Evolutionary conservation across 1,140 invertebrate species (phyloP).

Genomic region (Pachyrhynchus sulphureomaculatus): DNA sequence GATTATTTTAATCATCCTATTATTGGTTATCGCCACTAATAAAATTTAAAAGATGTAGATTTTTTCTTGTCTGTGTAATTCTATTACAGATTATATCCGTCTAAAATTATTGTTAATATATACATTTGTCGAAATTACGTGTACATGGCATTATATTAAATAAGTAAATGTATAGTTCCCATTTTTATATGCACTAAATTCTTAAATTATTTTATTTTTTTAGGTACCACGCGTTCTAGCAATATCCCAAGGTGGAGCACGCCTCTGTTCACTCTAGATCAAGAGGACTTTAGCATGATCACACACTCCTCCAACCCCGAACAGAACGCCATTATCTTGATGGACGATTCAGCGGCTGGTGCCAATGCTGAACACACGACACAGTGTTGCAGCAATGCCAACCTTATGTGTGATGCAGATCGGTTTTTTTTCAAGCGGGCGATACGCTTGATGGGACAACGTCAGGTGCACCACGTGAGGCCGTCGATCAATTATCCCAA

Average conservation of each 20-base stretch:
- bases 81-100: no score
- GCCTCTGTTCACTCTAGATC: constrained; percentile 85
- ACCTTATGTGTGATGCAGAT: constrained; percentile 49
- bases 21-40: no score
- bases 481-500: constrained; percentile 26
- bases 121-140: no score
- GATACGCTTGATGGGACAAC: constrained; percentile 42
- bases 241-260: constrained; percentile 82
- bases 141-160: no score
- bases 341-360: constrained; percentile 60
- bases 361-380: constrained; percentile 38
- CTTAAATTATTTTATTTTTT: neutral
- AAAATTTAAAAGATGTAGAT: no score
- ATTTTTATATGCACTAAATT: no score
- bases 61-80: no score
- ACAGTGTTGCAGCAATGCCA: constrained; percentile 48
- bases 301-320: constrained; percentile 68
- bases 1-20: no score
- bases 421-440: constrained; percentile 49
- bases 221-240: constrained; percentile 59
- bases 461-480: constrained; percentile 1
- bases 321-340: constrained; percentile 66
- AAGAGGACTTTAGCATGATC: constrained; percentile 92
- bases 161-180: no score
- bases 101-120: no score